phyloP scores from a whole-genome alignment of 2,113 vertebrate species.

The Phycodurus eques region DNA sequence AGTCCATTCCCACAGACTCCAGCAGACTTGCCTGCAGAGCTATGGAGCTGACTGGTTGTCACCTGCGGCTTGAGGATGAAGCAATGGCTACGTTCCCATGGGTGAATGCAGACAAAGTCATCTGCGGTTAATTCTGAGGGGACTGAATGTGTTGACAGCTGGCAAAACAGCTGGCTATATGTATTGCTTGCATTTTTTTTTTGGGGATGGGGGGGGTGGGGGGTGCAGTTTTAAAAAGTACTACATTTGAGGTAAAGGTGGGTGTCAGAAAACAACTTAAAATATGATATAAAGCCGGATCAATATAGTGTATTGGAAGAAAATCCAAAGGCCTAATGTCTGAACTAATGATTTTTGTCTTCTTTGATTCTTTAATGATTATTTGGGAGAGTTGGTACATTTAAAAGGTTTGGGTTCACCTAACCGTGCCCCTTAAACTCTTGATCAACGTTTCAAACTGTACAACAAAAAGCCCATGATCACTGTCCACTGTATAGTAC shows the following conservation, averaged over 20 bases:
- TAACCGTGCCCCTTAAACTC: too few relatives aligned
- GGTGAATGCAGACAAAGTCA: conserved; percentile 38
- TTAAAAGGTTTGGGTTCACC: neutral
- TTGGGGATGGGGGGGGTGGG: too few relatives aligned
- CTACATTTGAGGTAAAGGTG: neutral
- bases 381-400: neutral
- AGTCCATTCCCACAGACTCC: conserved; percentile 68
- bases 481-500: too few relatives aligned
- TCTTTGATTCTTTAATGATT: neutral
- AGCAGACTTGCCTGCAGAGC: conserved; percentile 56
- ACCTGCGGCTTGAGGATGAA: conserved; percentile 52
- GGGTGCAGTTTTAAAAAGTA: neutral
- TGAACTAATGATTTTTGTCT: neutral
- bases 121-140: conserved; percentile 38
- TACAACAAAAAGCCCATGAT: too few relatives aligned
- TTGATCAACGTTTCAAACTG: too few relatives aligned
- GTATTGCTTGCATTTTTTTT: neutral
- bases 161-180: neutral
- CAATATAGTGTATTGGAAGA: neutral
- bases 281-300: neutral
- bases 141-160: conserved; percentile 4
- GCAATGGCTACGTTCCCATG: conserved; percentile 47
- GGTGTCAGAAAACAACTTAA: neutral
- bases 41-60: conserved; percentile 45
- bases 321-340: neutral